These are phyloP conservation scores for Abrostola tripartita DNA, from an alignment of 2,888 invertebrate genomes.

Conservation along the genomic window DNA sequence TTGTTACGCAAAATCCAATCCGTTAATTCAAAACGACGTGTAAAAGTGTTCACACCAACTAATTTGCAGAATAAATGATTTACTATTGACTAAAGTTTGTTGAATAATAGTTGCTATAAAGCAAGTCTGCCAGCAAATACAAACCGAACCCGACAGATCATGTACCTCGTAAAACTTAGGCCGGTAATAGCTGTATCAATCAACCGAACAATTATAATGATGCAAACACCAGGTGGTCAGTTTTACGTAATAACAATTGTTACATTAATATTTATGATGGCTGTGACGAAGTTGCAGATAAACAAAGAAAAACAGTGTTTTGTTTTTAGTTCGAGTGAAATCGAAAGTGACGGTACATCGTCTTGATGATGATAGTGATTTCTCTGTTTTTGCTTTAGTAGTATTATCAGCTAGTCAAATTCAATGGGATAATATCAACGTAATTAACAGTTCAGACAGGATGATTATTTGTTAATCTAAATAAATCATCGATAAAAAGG, in stretches of 20 bases:
- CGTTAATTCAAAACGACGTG: conserved; percentile 1
- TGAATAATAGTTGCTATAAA: conserved; percentile 13
- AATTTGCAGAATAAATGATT: conserved; percentile 5
- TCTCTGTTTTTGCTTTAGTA: too few species aligned
- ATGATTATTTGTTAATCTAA: too few species aligned
- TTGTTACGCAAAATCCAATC: not conserved
- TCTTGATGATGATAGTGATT: too few species aligned
- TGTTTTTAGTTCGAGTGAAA: not conserved
- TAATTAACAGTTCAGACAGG: too few species aligned
- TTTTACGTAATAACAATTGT: conserved; percentile 72
- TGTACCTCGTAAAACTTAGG: conserved; percentile 58
- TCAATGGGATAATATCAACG: too few species aligned
- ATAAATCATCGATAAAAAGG: too few species aligned
- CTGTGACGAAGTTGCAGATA: conserved; percentile 18
- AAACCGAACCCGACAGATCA: conserved; percentile 30
- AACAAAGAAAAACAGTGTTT: conserved; percentile 16
- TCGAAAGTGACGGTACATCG: not conserved
- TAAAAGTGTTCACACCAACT: conserved; percentile 3
- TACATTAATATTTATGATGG: conserved; percentile 68
- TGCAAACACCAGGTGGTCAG: conserved; percentile 77
- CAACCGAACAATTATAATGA: conserved; percentile 73
- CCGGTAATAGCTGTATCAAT: conserved; percentile 71
- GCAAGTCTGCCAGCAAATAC: conserved; percentile 16
- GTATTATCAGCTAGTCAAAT: too few species aligned
- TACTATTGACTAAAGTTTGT: not conserved